These are phyloP conservation scores for Myotis planiceps DNA, from an alignment of 2,797 vertebrate genomes.

Conservation along the genomic window DNA sequence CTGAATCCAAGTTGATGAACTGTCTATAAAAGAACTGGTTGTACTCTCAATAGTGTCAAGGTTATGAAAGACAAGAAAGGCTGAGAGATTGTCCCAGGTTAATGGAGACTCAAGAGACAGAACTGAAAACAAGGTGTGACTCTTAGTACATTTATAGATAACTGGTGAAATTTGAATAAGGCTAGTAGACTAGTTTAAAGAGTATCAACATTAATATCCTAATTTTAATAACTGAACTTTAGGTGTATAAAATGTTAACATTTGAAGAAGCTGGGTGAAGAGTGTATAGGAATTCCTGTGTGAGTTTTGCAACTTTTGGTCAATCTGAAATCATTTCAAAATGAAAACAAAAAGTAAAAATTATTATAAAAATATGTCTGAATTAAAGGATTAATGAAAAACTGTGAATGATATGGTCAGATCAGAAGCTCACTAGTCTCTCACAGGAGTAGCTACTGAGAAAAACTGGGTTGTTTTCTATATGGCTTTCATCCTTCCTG, in stretches of 20 bases:
- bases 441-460: neutral
- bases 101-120: neutral
- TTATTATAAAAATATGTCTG: neutral
- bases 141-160: neutral
- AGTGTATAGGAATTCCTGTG: neutral
- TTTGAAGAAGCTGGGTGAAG: neutral
- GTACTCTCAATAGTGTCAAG: neutral
- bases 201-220: neutral
- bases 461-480: neutral
- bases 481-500: neutral
- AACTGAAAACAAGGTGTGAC: neutral
- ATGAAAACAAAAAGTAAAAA: neutral
- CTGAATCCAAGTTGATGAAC: neutral
- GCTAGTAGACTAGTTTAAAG: neutral
- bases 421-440: neutral
- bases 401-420: neutral
- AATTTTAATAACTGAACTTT: neutral
- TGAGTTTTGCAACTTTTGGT: neutral
- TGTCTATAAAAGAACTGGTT: neutral
- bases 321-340: constrained; percentile 39
- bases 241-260: neutral
- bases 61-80: neutral
- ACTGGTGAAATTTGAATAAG: neutral
- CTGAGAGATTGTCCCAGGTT: neutral
- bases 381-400: neutral